Conservation (phyloP, 2,113 vertebrate species). For the Silurus meridionalis region DNA sequence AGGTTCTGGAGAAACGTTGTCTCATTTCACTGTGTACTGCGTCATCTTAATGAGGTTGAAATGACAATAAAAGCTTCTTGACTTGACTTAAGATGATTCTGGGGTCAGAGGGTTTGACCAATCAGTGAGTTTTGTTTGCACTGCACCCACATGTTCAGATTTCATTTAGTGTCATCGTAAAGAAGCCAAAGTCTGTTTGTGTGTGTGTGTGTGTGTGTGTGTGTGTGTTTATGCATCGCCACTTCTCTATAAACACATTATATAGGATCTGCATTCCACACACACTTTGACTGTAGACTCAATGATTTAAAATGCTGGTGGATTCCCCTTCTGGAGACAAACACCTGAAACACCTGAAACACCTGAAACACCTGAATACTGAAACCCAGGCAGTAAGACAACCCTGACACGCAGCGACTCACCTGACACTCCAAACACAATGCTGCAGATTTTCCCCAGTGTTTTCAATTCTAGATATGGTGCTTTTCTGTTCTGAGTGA, state of each 20-base stretch:
- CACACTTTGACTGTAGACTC: slow-evolving; percentile 15
- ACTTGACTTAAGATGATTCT: neutral
- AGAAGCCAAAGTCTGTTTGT: neutral
- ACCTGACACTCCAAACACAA: neutral
- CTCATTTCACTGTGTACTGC: too few species aligned
- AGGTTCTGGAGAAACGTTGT: too few species aligned
- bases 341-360: neutral
- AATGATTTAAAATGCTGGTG: neutral
- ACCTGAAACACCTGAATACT: neutral
- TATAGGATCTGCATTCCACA: slow-evolving; percentile 13
- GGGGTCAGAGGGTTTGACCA: neutral
- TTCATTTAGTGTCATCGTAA: neutral
- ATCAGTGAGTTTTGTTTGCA: neutral
- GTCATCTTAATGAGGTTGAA: too few species aligned
- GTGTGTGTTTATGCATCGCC: neutral
- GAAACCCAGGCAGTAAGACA: neutral
- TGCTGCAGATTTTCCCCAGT: neutral
- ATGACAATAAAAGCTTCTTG: too few species aligned
- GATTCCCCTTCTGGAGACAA: slow-evolving; percentile 14
- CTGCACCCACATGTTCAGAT: neutral
- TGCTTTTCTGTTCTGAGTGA: neutral
- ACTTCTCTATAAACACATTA: slow-evolving; percentile 15
- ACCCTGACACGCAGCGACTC: neutral
- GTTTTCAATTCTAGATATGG: neutral
- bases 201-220: neutral